Base-by-base conservation (phyloP, 2,888 invertebrate genomes). In the Watsonalla cultraria region DNA sequence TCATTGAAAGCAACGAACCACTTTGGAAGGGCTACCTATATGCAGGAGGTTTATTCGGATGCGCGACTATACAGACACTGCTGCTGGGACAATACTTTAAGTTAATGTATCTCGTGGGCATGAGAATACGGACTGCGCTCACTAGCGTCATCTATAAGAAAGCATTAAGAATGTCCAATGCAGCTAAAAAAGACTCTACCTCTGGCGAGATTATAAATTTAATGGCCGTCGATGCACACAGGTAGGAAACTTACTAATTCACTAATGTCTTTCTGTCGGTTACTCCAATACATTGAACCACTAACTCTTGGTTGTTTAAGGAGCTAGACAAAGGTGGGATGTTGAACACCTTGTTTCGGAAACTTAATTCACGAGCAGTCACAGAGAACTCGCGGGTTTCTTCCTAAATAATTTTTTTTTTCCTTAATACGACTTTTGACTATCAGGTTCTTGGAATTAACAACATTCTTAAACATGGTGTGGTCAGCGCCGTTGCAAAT, bases 401-500 rank as follows among this genome's bases (percentile, higher is more conserved):
- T n/a, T n/a, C n/a, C n/a, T n/a, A n/a, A n/a, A n/a, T n/a, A n/a
- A n/a, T n/a, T n/a, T n/a, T n/a, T n/a, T n/a, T n/a, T n/a, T n/a
- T n/a, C n/a, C n/a, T n/a, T n/a, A n/a, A n/a, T n/a, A n/a, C n/a
- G n/a, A n/a, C n/a, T n/a, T n/a, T n/a, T n/a, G n/a, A n/a, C n/a
- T n/a, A 7, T 37, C 57, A 88, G 91, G 67, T 95, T 96, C 70
- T 93, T 95, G 92, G 95, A 96, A 72, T 84, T 96, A 50, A 94
- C 93, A 7, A 93, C 94, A 0, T 96, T 95, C 73, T 80, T 96
- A 53, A 95, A 96, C 74, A 93, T 96, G 93, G 90, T 96, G 56
- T 96, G 96, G 96, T 95, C 95, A 0, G 94, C 95, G 0, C 97
- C 97, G 0, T 78, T 97, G 39, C 96, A 97, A 90, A 97, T 98